phyloP scores from a whole-genome alignment of 2,888 invertebrate species.

The Lysandra coridon region DNA sequence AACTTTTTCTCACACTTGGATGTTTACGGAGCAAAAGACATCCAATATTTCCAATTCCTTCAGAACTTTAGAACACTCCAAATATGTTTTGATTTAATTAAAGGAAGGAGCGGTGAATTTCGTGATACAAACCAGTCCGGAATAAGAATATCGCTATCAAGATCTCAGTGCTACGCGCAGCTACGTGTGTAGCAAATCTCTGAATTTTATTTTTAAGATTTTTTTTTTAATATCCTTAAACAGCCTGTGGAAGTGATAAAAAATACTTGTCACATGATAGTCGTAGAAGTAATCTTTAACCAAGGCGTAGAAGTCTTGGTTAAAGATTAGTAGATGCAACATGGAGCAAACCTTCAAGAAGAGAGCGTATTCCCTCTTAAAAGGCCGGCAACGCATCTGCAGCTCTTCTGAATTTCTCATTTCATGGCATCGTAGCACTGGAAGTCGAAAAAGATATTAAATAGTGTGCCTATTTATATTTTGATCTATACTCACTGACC shows the following conservation, averaged over 20 bases:
- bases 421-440: no score
- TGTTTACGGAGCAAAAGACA: background rate
- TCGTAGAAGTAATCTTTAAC: no score
- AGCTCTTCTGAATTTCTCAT: no score
- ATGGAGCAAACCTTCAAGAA: no score
- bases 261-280: background rate
- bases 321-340: no score
- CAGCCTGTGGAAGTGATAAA: background rate
- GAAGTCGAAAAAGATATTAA: no score
- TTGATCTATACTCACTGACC: no score
- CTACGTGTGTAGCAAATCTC: constrained; percentile 9
- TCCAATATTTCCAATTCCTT: background rate
- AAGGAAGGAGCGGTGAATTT: background rate
- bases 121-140: background rate
- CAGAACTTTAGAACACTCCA: background rate
- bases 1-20: background rate
- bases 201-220: background rate
- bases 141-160: constrained; percentile 17
- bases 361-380: no score
- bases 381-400: no score
- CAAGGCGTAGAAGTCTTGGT: no score
- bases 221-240: background rate
- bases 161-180: constrained; percentile 4
- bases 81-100: constrained; percentile 14
- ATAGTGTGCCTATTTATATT: no score